Conservation (phyloP, 2,797 vertebrate species). For the Natrix natrix region DNA sequence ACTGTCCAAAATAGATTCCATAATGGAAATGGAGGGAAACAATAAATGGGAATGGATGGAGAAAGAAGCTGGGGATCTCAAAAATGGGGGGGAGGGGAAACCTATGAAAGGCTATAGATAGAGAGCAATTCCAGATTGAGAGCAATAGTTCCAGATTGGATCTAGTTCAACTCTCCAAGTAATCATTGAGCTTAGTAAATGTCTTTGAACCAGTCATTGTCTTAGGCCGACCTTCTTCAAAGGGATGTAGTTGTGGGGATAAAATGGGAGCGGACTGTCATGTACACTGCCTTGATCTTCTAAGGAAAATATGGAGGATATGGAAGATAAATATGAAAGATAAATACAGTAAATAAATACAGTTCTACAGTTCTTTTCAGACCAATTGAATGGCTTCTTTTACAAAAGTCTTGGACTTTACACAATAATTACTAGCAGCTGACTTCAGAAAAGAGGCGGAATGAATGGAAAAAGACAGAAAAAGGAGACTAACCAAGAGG, state of each 20-base stretch:
- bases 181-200: neutral
- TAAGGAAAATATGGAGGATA: neutral
- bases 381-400: slow-evolving; percentile 24
- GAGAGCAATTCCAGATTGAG: neutral
- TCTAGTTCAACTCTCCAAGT: neutral
- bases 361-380: neutral
- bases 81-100: neutral
- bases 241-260: neutral
- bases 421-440: accelerated
- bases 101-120: neutral
- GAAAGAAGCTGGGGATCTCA: neutral
- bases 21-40: neutral
- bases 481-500: neutral
- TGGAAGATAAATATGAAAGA: neutral
- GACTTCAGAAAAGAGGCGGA: slow-evolving; percentile 13
- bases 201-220: neutral
- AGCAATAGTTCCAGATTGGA: neutral
- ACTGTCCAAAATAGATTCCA: neutral
- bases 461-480: slow-evolving; percentile 21
- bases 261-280: neutral
- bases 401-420: neutral
- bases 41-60: neutral
- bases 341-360: neutral
- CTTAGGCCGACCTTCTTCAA: neutral
- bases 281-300: neutral